Base-by-base conservation (phyloP, 2,113 vertebrate species). In the Microtus montanus region DNA sequence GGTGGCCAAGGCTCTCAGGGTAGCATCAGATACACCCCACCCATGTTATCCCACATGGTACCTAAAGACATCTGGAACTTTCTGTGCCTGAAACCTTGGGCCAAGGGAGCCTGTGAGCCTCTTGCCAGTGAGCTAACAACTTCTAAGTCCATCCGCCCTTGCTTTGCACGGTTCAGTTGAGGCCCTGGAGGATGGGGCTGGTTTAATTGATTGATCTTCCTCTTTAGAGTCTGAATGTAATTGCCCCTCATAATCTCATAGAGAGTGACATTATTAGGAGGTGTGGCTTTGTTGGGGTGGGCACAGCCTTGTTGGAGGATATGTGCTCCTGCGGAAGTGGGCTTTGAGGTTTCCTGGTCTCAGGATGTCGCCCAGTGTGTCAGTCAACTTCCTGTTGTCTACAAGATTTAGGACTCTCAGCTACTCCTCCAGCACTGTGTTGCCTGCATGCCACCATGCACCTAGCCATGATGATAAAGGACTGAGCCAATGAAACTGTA, bases 1-100 rank as follows among this genome's bases (percentile, higher is more conserved):
- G 33, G n/a, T 85, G 49, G 15, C 61, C 38, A 22, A 35, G 33
- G 58, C 24, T n/a, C 2, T 4, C 49, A 75, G 52, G 33, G 28
- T 13, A 30, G 3, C 7, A 33, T 92, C 13, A 33, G 74, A 63
- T 33, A 41, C 35, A 28, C 9, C 11, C 12, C 49, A 33, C 3
- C 30, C 24, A 35, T 22, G 24, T 3, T 26, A 41, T 17, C 47
- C 0, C 1, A 80, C 38, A 14, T n/a, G 26, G 49, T 28, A 71
- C 33, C 38, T 68, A 41, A 71, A 89, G 74, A 22, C 0, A 1
- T 14, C 28, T 17, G 35, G 4, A 0, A 1, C 58, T 61, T 17
- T 10, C 33, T 1, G 30, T 54, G 38, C 9, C 19, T 70, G 0
- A 14, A 85, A 3, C 35, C 30, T 91, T 28, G 7, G 11, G 38